Evolutionary conservation across 2,888 invertebrate species (phyloP).

Genomic region (Zygogramma bicolorata): DNA sequence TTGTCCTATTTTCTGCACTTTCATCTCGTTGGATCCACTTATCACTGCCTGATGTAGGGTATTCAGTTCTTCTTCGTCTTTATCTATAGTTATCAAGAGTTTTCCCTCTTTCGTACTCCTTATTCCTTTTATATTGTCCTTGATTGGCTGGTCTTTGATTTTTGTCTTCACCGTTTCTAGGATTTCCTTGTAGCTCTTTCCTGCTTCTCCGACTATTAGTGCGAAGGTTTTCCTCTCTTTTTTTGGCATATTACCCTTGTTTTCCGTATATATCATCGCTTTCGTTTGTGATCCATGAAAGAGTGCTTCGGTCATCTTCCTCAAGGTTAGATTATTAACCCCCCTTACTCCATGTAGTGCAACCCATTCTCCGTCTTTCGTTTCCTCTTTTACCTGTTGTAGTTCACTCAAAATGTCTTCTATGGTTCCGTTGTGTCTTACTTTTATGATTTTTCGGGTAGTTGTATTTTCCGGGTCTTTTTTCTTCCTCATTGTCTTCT

Average conservation of each 20-base stretch:
- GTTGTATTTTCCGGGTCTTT: not conserved
- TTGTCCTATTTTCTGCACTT: not conserved
- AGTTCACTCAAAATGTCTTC: not conserved
- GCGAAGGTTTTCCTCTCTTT: not conserved
- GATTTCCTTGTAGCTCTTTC: conserved; percentile 10
- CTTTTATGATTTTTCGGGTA: not conserved
- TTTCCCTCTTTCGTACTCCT: conserved; percentile 20
- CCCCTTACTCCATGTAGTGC: not conserved
- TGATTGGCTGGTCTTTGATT: not conserved
- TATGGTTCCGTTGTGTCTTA: not conserved
- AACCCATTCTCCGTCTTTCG: not conserved
- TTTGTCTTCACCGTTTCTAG: not conserved
- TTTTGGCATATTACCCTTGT: not conserved
- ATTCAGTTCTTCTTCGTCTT: not conserved
- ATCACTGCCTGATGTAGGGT: not conserved
- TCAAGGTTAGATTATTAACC: not conserved
- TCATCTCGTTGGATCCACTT: not conserved
- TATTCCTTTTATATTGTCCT: not conserved
- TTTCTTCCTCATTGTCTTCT: not conserved
- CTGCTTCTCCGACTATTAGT: not conserved
- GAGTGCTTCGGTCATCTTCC: not conserved
- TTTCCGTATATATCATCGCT: not conserved
- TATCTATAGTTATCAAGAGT: conserved; percentile 3
- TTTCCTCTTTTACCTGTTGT: not conserved
- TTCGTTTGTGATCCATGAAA: not conserved